Evolutionary conservation across 1,140 invertebrate genomes (phyloP).

Genomic region (Meloidogyne hapla): DNA sequence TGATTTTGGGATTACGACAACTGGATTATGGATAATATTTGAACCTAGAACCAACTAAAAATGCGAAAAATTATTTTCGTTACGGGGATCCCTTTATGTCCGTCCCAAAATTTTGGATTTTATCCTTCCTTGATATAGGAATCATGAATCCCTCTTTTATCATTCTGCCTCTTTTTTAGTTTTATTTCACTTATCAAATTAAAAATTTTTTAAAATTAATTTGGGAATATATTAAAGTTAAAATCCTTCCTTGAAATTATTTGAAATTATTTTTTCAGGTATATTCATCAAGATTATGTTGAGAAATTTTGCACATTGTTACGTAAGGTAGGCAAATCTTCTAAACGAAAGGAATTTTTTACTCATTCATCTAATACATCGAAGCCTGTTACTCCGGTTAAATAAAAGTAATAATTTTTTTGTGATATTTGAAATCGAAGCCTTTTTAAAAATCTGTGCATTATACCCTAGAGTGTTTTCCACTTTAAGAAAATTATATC

Average conservation of each 20-base stretch:
- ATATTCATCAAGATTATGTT: slow-evolving; percentile 27
- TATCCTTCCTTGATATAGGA: no score
- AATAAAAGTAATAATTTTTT: background rate
- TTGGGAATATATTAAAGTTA: no score
- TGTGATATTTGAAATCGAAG: background rate
- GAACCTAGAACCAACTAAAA: no score
- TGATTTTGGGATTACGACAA: no score
- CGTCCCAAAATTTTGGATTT: no score
- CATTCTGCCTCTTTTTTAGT: no score
- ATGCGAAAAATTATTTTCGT: no score
- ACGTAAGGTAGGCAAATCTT: slow-evolving; percentile 16
- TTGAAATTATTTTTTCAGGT: slow-evolving; percentile 7
- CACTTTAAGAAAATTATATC: background rate
- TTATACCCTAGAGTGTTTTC: background rate
- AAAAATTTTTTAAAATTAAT: no score
- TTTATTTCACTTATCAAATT: no score
- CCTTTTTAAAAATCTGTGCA: background rate
- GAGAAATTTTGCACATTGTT: slow-evolving; percentile 19
- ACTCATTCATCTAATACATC: background rate
- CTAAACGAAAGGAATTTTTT: slow-evolving; percentile 11
- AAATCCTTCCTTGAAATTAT: background rate
- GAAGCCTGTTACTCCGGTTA: background rate
- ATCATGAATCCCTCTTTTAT: no score
- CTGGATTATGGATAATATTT: no score
- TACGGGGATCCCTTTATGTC: no score